These are phyloP conservation scores for Ectobius pallidus DNA, from an alignment of 2,888 invertebrate species.

Conservation along the genomic window DNA sequence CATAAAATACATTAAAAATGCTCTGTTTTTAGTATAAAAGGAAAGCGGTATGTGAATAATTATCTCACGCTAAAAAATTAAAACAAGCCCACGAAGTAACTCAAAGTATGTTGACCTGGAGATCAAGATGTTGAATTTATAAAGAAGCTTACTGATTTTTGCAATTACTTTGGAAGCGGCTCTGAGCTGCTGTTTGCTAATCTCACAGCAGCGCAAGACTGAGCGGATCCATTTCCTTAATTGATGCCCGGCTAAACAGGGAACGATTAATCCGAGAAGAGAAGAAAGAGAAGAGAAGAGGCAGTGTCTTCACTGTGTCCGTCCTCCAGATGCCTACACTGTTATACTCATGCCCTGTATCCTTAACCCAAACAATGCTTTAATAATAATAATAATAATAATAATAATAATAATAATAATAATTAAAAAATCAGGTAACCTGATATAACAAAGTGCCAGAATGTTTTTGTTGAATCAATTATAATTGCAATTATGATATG, in stretches of 20 bases:
- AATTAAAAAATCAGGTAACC: not conserved
- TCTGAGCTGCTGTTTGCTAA: not conserved
- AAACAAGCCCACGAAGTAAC: too few species aligned
- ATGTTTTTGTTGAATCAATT: not conserved
- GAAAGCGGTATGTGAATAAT: too few species aligned
- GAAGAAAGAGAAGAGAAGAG: not conserved
- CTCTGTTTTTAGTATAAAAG: too few species aligned
- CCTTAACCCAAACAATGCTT: too few species aligned
- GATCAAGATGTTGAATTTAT: too few species aligned
- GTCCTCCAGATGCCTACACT: not conserved
- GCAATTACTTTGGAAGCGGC: too few species aligned
- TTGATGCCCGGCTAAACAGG: conserved; percentile 43
- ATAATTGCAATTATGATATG: not conserved
- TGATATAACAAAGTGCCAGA: too few species aligned
- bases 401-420: conserved; percentile 9
- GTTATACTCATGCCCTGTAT: too few species aligned
- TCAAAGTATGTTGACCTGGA: too few species aligned
- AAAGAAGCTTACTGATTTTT: too few species aligned
- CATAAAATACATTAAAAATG: too few species aligned
- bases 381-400: conserved; percentile 9
- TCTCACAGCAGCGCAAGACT: conserved; percentile 21
- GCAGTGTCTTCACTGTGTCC: not conserved
- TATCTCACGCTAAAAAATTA: too few species aligned
- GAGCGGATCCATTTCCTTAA: conserved; percentile 44
- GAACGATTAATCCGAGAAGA: conserved; percentile 33